Base-by-base conservation (phyloP, 2,888 invertebrate genomes). In the Drosophila prolongata region DNA sequence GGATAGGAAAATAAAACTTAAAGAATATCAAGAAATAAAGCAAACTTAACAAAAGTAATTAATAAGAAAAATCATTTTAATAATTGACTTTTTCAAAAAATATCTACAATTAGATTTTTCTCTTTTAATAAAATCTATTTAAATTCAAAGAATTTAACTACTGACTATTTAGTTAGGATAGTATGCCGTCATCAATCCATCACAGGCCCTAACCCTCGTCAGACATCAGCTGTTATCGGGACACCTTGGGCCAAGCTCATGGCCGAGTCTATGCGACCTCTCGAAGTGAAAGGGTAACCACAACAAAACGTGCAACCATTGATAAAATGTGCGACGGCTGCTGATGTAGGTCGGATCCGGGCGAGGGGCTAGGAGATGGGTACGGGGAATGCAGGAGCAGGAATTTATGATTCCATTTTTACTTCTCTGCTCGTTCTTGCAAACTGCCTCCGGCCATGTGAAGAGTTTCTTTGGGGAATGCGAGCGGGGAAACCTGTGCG, bases 331-430 rank as follows among this genome's bases (percentile, higher is more conserved):
- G 52, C 56, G 69, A 59, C 46, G 68, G 58, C 52, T 71, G 68
- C 74, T 73, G 74, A 73, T 75, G 87, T 68, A 71, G 77, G 77
- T 77, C 74, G 81, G 40, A n/a, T 24, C n/a, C 40, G 24, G 34
- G 34, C 14, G 30, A 2, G 30, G 14, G 14, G 30, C 9, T 3
- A 5, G 53, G 53, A 6, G 49, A 8, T 30, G 30, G 38, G n/a
- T 1, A n/a, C 3, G 34, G 58, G 61, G 46, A 42, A 14, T 42
- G 47, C 62, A 61, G 24, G 14, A 60, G 53, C 60, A 42, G 49
- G 49, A 54, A 79, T 80, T 75, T 81, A 81, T 86, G 75, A 79
- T 79, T 82, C 71, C 71, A 80, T 80, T 78, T 62, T 69, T 53
- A 68, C 44, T 53, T 54, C 44, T 53, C 68, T 37, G 60, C 65